Base-by-base conservation (phyloP, 2,888 invertebrate genomes). In the Lucinisca nassula region DNA sequence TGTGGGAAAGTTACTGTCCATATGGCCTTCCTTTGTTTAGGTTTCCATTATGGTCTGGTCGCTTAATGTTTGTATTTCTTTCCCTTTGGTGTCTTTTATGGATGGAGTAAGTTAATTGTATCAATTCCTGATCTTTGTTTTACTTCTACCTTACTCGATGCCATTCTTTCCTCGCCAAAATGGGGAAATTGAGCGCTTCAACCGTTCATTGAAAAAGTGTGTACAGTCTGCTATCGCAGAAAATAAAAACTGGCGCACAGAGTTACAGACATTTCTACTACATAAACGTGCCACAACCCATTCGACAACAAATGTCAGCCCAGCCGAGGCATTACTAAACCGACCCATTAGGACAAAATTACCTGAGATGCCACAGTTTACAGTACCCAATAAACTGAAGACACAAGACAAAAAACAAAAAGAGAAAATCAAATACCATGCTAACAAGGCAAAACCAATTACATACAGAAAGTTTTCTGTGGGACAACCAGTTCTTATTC, bases 141-240 rank as follows among this genome's bases (percentile, higher is more conserved):
- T n/a, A n/a, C n/a, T n/a, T n/a, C n/a, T n/a, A n/a, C n/a, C n/a
- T n/a, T 82, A 81, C 21, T 76, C 82, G 8, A 85, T 85, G 32
- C 87, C 89, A n/a, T 78, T 76, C 70, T 84, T 79, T 61, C 82
- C 88, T 35, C 45, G 77, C 61, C 81, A 85, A n/a, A 85, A 85
- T 27, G 85, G 80, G 45, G 73, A 79, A n/a, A 88, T 82, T 17
- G 88, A 90, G 75, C 61, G 81, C 51, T 86, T 88, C 49, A 86
- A 82, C 70, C 85, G 75, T 67, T 78, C 78, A 35, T 37, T 90
- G 12, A 73, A 72, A 49, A 73, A 82, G 75, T 58, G 77, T 30
- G 51, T 89, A 1, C 72, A 73, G 30, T 75, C 85, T 32, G 76
- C 82, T 6, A 38, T 67, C 30, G 58, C 80, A 6, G 70, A 78